These are phyloP conservation scores for Aurelia aurita complex sp. Pacific DNA, from an alignment of 30 jellyfish, hydroid and myxozoan genomes.

Conservation along the genomic window DNA sequence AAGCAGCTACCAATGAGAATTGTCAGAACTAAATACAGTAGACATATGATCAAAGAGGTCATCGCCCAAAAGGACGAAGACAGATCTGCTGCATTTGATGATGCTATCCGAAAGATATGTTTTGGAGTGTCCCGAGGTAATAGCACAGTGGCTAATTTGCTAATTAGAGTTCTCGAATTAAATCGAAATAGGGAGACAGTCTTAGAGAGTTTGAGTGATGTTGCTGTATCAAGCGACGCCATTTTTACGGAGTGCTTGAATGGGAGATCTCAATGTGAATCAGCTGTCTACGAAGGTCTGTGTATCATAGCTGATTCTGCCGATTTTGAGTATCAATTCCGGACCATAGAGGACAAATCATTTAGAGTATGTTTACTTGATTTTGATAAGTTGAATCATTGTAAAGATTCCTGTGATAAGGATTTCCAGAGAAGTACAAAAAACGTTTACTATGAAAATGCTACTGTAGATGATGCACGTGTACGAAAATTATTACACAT, in stretches of 20 bases:
- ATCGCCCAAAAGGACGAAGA: not conserved
- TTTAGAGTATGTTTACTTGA: constrained; percentile 45
- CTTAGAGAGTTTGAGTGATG: not conserved
- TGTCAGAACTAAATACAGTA: constrained; percentile 19
- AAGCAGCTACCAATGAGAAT: no score
- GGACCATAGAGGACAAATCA: constrained; percentile 1
- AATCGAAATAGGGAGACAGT: not conserved
- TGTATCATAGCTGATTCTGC: not conserved
- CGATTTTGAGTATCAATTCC: not conserved
- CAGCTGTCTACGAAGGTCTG: constrained; percentile 39
- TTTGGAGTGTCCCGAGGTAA: constrained; percentile 47
- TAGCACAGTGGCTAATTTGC: not conserved
- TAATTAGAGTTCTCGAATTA: not conserved
- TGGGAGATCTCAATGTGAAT: constrained; percentile 20
- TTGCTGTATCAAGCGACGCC: not conserved
- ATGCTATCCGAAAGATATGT: not conserved
- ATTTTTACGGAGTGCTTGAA: constrained; percentile 17
- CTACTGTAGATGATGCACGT: not conserved
- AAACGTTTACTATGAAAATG: no score
- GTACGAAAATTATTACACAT: not conserved
- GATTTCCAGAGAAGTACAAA: not conserved
- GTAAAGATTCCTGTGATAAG: not conserved
- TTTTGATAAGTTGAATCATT: constrained; percentile 25
- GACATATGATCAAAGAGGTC: constrained; percentile 43
- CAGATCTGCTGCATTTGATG: not conserved